A percentile compares a stretch with the other conserved stretches of the same genome.
Evolutionary conservation across 2,113 vertebrate species (phyloP).

Genomic region (Xenopus borealis): DNA sequence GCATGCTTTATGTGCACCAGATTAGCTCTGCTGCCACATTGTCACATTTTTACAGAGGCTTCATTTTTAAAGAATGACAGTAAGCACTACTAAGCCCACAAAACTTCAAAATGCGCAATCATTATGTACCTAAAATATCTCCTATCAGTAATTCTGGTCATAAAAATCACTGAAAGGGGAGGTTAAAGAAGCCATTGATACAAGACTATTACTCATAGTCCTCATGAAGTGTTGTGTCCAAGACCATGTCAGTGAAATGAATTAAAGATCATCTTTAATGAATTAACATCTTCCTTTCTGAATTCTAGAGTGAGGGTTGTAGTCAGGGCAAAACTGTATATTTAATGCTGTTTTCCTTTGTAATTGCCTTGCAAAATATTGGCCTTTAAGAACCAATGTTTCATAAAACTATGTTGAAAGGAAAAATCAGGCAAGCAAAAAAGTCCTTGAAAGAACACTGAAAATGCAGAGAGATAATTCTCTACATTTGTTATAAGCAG

Average conservation of each 20-base stretch:
- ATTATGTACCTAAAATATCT: conserved; percentile 12
- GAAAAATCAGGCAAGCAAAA: conserved; percentile 1
- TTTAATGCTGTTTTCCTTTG: conserved; percentile 3
- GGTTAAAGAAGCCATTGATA: conserved; percentile 3
- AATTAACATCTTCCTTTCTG: conserved; percentile 4
- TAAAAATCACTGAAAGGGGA: background rate
- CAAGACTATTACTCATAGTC: background rate
- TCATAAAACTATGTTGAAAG: conserved; percentile 23
- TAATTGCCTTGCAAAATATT: conserved; percentile 12
- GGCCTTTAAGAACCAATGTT: conserved; percentile 14
- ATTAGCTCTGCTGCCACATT: conserved; percentile 10
- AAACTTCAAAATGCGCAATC: background rate
- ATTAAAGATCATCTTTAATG: background rate
- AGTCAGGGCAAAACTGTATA: conserved; percentile 5
- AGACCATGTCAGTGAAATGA: conserved; percentile 1
- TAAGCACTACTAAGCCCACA: conserved; percentile 1
- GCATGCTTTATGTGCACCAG: background rate
- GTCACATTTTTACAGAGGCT: conserved; percentile 5
- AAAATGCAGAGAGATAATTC: conserved; percentile 19
- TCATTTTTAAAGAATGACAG: conserved; percentile 5
- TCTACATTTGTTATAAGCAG: no score
- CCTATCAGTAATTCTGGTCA: conserved; percentile 3
- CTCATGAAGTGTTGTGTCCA: conserved; percentile 8
- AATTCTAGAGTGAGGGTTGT: background rate
- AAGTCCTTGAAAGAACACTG: background rate